Evolutionary conservation across 2,113 vertebrate species (phyloP).

Genomic region (Otocyon megalotis): DNA sequence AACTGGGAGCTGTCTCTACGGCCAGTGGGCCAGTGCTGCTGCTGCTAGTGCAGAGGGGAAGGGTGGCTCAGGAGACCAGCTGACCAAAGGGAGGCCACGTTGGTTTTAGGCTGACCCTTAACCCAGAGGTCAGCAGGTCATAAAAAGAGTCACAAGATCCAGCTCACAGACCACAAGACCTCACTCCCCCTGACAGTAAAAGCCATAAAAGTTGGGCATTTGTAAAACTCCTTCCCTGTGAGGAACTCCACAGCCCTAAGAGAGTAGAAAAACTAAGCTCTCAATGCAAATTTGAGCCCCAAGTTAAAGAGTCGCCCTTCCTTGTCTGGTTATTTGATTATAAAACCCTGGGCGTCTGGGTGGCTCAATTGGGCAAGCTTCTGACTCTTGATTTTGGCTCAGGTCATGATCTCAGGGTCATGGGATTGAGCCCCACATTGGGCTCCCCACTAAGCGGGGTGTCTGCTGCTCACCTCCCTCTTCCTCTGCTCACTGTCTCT

Average conservation of each 20-base stretch:
- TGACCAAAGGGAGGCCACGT: not conserved
- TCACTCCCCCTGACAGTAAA: not conserved
- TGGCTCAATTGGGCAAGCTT: not conserved
- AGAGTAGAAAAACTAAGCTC: not conserved
- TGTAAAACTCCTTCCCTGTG: not conserved
- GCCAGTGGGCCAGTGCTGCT: not conserved
- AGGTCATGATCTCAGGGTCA: not conserved
- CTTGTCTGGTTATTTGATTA: not conserved
- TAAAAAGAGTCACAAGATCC: not conserved
- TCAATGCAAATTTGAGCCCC: not conserved
- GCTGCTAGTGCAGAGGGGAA: not conserved
- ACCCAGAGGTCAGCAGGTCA: not conserved
- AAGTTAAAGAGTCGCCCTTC: not conserved
- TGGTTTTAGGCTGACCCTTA: not conserved
- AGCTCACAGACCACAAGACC: not conserved
- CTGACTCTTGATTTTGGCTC: not conserved
- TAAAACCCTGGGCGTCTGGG: not conserved
- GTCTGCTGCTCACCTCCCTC: not conserved
- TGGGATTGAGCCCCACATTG: not conserved
- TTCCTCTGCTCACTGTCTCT: not conserved
- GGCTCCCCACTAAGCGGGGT: not conserved
- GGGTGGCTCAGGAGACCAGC: not conserved
- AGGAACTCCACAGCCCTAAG: not conserved
- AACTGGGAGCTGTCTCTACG: not conserved
- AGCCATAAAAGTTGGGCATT: not conserved